A percentile compares a stretch with the other conserved stretches of the same genome.
These are phyloP conservation scores for Heptranchias perlo DNA, from an alignment of 2,113 vertebrate species.

Conservation along the genomic window DNA sequence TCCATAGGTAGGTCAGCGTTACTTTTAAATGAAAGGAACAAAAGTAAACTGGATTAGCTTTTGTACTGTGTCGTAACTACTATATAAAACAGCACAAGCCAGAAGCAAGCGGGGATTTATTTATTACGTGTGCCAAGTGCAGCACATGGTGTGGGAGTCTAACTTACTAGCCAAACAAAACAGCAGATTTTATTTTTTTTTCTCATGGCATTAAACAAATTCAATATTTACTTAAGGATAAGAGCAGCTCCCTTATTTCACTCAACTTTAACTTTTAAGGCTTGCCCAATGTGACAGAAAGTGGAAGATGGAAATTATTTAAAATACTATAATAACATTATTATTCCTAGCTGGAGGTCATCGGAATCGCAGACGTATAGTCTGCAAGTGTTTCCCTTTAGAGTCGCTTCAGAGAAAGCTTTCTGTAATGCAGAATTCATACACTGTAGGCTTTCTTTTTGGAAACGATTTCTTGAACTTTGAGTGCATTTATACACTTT, in stretches of 20 bases:
- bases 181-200: not conserved
- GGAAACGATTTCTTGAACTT: not conserved
- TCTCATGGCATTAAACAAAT: not conserved
- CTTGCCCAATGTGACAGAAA: not conserved
- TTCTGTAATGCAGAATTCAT: not conserved
- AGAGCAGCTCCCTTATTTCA: slow-evolving; percentile 26
- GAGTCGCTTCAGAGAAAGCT: not conserved
- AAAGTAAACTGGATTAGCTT: not conserved
- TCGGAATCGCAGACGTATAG: not conserved
- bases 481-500: not conserved
- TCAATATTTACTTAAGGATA: not conserved
- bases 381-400: slow-evolving; percentile 11
- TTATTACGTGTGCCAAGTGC: not conserved
- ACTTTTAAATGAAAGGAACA: not conserved
- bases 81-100: not conserved
- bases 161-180: slow-evolving; percentile 8
- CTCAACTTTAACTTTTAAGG: not conserved
- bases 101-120: slow-evolving; percentile 33
- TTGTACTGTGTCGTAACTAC: not conserved
- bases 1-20: not conserved
- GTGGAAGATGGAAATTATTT: slow-evolving; percentile 33
- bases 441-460: not conserved
- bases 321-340: not conserved
- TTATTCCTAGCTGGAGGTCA: not conserved
- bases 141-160: slow-evolving; percentile 9